Evolutionary conservation across 2,888 invertebrate genomes (phyloP), one percentile per base, ranked within the genome.

Genomic region (Lycocerus yunnanus): DNA sequence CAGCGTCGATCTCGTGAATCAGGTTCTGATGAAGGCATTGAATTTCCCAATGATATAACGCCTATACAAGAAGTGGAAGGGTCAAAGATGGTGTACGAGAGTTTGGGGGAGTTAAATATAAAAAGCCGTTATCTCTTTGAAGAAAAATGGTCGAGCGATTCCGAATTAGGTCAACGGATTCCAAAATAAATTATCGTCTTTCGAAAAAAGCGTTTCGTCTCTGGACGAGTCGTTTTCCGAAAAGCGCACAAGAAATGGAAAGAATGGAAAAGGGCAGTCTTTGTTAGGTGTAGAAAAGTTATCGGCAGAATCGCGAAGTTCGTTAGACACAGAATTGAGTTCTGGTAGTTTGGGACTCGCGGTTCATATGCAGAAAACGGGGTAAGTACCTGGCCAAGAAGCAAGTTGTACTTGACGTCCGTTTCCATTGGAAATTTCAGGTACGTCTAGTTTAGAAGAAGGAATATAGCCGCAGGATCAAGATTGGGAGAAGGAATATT

Each of bases 361-460:
- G 15, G 91, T 91, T 79, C 88, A 92, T 27, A 78, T 85, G 76
- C 83, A 84, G 69, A 87, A 86, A 79, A 90, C 92, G 3, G 92
- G 92, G 1, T 92, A 88, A 77, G 84, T 89, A 21, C 87, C 86
- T 3, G 87, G 89, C 66, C 89, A 91, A 83, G 94, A 94, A 84
- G 88, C 93, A 70, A 94, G 93, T 84, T 92, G 94, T 3, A 94
- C 95, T 0, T 95, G 95, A 94, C 91, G 93, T 81, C 93, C 94
- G 3, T 95, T 95, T 84, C 93, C 95, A 16, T 90, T 95, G 14
- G 95, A 95, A 84, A 95, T 95, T 84, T 95, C 95, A 68, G 95
- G 94, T 58, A 95, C 95, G 77, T 95, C 95, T 3, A 95, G 95
- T 84, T 91, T 94, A 65, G 96, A 96, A 85, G 95, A 96, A 84